Evolutionary conservation across 2,113 vertebrate species (phyloP), one percentile per base, ranked within the genome.

Genomic region (Trichechus manatus): DNA sequence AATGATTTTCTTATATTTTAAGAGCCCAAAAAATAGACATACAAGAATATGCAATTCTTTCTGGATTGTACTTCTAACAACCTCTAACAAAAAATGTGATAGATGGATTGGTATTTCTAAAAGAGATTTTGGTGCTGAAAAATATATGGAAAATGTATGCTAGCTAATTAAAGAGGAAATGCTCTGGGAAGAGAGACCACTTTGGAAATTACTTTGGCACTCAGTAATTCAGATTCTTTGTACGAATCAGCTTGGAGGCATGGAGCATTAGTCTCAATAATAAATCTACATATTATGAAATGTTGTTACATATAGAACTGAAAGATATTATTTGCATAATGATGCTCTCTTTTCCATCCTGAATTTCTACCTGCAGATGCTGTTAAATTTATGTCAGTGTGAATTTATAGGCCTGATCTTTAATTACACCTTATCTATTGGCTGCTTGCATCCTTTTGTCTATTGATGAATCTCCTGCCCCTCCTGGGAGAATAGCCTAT

Each of bases 381-480:
- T 96, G 96, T 97, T 96, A 98, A 81, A 96, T 97, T 93, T 96
- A 83, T 97, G 97, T 97, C 97, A 98, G 93, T 97, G 93, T 96
- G 96, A 97, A 97, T 97, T 47, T 97, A 87, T 97, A 94, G 96
- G 53, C 87, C 94, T 97, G 92, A 91, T 98, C 91, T 98, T 97
- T 98, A 98, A 98, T 98, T 98, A 97, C 39, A 92, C 64, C 64
- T 97, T 97, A 97, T 87, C 64, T 97, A 94, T 94, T 98, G 91
- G 90, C 79, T 95, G 94, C 97, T 96, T 98, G 87, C 83, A 84
- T 98, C 84, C 68, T 98, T 98, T 98, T 98, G 94, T 97, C 96
- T 98, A 77, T 98, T 97, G 97, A 98, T 98, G 97, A 97, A 98
- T 98, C 96, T 98, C 83, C 95, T 92, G 95, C 95, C 89, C 97